A percentile compares a stretch with the other conserved stretches of the same genome.
Conservation (phyloP, 2,888 invertebrate genomes). For the Tineola bisselliella region DNA sequence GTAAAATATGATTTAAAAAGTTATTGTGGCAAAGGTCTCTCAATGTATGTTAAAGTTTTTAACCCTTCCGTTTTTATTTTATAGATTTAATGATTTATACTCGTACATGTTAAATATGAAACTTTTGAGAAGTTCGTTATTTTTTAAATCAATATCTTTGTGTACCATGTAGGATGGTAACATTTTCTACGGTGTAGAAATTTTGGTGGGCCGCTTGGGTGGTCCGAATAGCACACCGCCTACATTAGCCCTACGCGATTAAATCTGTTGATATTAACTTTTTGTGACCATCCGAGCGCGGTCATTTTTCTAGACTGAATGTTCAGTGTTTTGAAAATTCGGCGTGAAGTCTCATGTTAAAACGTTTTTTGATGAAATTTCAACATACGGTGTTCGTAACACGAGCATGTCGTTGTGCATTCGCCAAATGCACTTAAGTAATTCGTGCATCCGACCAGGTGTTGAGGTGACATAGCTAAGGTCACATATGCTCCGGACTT, state of each 20-base stretch:
- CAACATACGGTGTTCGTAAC: neutral
- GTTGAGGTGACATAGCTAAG: conserved; percentile 2
- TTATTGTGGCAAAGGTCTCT: neutral
- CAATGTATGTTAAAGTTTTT: neutral
- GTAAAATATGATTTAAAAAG: neutral
- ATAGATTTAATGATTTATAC: neutral
- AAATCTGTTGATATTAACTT: conserved; percentile 15
- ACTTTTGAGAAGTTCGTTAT: neutral
- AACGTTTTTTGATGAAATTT: neutral
- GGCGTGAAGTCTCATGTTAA: neutral
- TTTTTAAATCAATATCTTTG: neutral
- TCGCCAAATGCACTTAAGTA: neutral
- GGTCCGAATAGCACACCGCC: conserved; percentile 8
- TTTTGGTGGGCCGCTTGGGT: neutral
- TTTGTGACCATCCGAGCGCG: conserved; percentile 14
- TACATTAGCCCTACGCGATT: conserved; percentile 24
- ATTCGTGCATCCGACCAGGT: conserved; percentile 12
- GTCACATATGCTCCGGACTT: conserved; percentile 23
- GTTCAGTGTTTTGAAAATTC: neutral
- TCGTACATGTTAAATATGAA: neutral
- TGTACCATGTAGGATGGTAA: neutral
- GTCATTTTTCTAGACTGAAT: conserved; percentile 1
- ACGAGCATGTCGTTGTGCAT: neutral
- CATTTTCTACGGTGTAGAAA: neutral
- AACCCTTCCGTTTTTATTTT: conserved; percentile 3